Evolutionary conservation across 2,888 invertebrate genomes (phyloP).

Genomic region (Salticus scenicus): DNA sequence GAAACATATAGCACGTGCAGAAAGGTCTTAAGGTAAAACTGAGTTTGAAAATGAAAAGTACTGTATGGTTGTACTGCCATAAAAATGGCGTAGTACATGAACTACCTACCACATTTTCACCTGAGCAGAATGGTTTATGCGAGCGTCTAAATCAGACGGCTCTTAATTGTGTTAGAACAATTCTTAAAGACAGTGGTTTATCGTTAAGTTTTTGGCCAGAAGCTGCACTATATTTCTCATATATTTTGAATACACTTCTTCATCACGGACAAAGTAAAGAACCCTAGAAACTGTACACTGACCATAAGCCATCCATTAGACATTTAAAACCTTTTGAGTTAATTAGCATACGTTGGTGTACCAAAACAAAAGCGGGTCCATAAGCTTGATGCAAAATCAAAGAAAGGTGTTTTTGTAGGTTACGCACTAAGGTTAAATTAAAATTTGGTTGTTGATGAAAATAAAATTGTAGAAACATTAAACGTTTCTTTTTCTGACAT

Average conservation of each 20-base stretch:
- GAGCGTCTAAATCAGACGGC: slow-evolving; percentile 13
- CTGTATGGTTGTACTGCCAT: too few relatives aligned
- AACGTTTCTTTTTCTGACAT: too few relatives aligned
- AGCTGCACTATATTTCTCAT: background rate
- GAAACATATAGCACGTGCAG: background rate
- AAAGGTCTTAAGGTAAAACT: background rate
- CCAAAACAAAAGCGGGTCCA: background rate
- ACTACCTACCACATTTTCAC: background rate
- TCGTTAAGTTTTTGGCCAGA: slow-evolving; percentile 21
- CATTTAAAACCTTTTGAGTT: background rate
- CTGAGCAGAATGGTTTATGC: too few relatives aligned
- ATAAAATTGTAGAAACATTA: too few relatives aligned
- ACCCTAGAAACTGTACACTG: slow-evolving; percentile 1
- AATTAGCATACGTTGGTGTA: background rate
- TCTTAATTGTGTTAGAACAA: background rate
- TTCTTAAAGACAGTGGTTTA: too few relatives aligned
- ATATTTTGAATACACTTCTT: background rate
- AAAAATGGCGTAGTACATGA: background rate
- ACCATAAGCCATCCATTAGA: background rate
- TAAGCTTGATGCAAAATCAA: background rate
- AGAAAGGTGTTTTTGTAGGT: too few relatives aligned
- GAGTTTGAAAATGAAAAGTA: background rate
- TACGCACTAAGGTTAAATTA: too few relatives aligned
- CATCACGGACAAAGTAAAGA: background rate
- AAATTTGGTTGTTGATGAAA: too few relatives aligned